Base-by-base conservation (phyloP, 1,140 invertebrate genomes). In the Caenorhabditis brenneri region DNA sequence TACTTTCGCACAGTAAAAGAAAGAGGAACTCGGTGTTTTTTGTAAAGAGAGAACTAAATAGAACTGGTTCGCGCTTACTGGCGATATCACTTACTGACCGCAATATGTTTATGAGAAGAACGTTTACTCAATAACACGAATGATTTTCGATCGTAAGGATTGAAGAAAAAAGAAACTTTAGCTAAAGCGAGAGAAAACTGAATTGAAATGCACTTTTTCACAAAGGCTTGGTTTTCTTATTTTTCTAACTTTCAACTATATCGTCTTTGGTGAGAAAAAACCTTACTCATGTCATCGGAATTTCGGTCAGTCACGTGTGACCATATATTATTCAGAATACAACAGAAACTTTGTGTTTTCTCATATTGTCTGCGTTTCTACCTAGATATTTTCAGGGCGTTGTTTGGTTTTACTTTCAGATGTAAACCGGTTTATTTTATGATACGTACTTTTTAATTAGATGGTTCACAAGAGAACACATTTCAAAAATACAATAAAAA, bases 281-380 rank as follows among this genome's bases (percentile, higher is more conserved):
- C n/a, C 55, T 65, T 42, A 74, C 22, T 74, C 65, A 74, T 74
- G 65, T 24, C 65, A 74, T 74, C 65, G 36, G 65, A 74, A 42
- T 74, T 74, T 42, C 65, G 36, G n/a, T 74, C 65, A 42, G 65
- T 74, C 65, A 65, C 65, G 36, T 74, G 65, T 55, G 46, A 51
- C 78, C n/a, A n/a, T 19, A 29, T 24, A n/a, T n/a, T 31, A 65
- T 10, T 46, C 22, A 22, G 39, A 46, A 46, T 80, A 33, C 78
- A 51, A 36, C 22, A 27, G 51, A n/a, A 80, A 46, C 16, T 33
- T 2, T n/a, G 16, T 80, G 31, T 53, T 51, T 6, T 74, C 65
- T 39, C 19, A 22, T 22, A 36, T 29, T 15, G 33, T 27, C 80
- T 55, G 78, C 78, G 78, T 80, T 48, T 80, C 48, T 29, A 9